Conservation (phyloP, 2,113 vertebrate genomes). For the Albula glossodonta region DNA sequence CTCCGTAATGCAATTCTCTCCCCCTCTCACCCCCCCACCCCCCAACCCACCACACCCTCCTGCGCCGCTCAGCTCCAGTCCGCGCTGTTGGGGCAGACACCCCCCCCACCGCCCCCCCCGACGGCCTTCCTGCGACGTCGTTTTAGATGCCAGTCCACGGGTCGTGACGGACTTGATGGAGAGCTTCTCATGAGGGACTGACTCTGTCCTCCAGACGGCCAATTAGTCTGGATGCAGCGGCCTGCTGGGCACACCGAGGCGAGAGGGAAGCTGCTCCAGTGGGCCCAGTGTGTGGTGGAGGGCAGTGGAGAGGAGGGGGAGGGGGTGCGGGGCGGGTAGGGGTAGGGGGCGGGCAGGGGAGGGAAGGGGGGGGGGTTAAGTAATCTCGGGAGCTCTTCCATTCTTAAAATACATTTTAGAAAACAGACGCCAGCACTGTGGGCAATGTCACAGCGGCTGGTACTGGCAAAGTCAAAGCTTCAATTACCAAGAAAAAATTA, state of each 20-base stretch:
- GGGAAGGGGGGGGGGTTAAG: background rate
- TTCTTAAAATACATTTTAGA: no score
- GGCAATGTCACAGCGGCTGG: background rate
- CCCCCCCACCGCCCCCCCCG: background rate
- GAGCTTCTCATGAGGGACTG: slow-evolving; percentile 21
- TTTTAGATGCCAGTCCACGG: slow-evolving; percentile 28
- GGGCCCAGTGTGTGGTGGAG: background rate
- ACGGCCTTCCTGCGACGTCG: background rate
- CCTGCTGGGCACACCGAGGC: background rate
- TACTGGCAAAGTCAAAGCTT: background rate
- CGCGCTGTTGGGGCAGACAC: slow-evolving; percentile 18
- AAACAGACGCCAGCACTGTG: background rate
- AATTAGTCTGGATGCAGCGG: slow-evolving; percentile 39
- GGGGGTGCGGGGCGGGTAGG: no score
- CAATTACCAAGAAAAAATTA: no score
- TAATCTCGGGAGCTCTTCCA: background rate
- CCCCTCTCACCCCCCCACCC: background rate
- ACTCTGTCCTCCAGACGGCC: slow-evolving; percentile 53
- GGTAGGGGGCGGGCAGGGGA: background rate
- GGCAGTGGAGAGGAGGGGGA: background rate
- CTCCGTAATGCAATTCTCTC: background rate
- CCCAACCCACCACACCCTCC: background rate
- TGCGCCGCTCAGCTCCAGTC: background rate
- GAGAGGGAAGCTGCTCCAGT: background rate
- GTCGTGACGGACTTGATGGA: slow-evolving; percentile 46